Conservation (phyloP, 1,140 invertebrate genomes). For the Tribolium madens region DNA sequence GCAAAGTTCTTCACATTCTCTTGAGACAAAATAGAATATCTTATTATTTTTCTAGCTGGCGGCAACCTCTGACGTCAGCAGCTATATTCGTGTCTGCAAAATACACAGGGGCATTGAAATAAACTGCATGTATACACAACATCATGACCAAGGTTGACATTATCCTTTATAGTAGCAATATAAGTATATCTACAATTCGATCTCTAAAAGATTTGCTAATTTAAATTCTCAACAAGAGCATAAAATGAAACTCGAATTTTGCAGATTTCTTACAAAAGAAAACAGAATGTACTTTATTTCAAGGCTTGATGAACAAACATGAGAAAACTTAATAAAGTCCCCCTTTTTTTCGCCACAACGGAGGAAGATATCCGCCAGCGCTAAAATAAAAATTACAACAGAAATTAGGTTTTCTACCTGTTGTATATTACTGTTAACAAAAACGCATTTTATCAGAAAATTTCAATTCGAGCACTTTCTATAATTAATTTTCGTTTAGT, state of each 20-base stretch:
- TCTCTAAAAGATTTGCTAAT: not conserved
- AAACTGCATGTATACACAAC: conserved; percentile 7
- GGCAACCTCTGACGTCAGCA: conserved; percentile 37
- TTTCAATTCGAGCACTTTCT: too few relatives aligned
- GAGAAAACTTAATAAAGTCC: not conserved
- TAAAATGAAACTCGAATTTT: not conserved
- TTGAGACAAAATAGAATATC: conserved; percentile 26
- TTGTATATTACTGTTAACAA: too few relatives aligned
- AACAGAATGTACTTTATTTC: not conserved
- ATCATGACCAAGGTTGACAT: not conserved
- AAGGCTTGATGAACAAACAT: not conserved
- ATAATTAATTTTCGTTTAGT: too few relatives aligned
- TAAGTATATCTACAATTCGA: not conserved
- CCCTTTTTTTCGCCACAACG: not conserved
- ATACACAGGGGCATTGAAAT: conserved; percentile 8
- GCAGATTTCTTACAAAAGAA: not conserved
- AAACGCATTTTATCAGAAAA: too few relatives aligned
- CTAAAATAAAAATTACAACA: too few relatives aligned
- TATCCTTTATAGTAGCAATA: not conserved
- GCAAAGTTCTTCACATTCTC: conserved; percentile 10
- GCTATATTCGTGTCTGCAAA: conserved; percentile 17
- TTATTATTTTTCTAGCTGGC: conserved; percentile 39
- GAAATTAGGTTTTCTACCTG: too few relatives aligned
- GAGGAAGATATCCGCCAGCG: too few relatives aligned
- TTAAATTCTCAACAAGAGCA: not conserved